A percentile compares a stretch with the other conserved stretches of the same genome.
Evolutionary conservation across 2,797 vertebrate species (phyloP).

Genomic region (Acanthurus leucopareius): DNA sequence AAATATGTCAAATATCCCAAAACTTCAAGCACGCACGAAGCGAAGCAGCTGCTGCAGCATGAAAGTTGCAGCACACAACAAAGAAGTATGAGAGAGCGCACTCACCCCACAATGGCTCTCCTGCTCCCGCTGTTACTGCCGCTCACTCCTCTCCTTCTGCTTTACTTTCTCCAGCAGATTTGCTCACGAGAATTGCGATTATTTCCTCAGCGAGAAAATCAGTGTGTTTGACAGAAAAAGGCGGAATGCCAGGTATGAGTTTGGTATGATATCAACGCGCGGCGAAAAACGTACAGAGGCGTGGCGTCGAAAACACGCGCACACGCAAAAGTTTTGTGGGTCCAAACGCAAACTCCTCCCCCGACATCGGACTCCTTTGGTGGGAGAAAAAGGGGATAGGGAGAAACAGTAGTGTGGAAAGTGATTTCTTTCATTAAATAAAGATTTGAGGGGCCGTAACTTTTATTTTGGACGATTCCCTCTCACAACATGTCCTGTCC

Average conservation of each 20-base stretch:
- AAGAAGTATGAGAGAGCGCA: slow-evolving; percentile 77
- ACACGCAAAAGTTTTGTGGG: slow-evolving; percentile 82
- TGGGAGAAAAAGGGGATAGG: neutral
- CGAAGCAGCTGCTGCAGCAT: slow-evolving; percentile 71
- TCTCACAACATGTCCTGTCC: neutral
- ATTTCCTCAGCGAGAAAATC: slow-evolving; percentile 44
- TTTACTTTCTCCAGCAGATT: neutral
- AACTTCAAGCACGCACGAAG: slow-evolving; percentile 78
- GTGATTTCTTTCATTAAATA: neutral
- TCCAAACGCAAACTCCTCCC: slow-evolving; percentile 79
- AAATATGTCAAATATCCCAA: slow-evolving; percentile 87
- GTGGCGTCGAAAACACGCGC: slow-evolving; percentile 79
- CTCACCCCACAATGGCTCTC: slow-evolving; percentile 80
- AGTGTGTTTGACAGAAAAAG: slow-evolving; percentile 76
- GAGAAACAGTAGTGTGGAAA: neutral
- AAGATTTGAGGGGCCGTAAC: no score
- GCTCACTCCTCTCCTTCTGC: slow-evolving; percentile 5
- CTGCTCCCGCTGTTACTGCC: slow-evolving; percentile 47
- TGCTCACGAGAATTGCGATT: neutral
- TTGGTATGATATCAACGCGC: slow-evolving; percentile 86
- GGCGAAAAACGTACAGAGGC: slow-evolving; percentile 81
- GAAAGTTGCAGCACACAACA: slow-evolving; percentile 83
- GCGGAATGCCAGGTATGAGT: slow-evolving; percentile 86
- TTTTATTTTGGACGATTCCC: neutral
- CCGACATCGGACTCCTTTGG: slow-evolving; percentile 44